Conservation (phyloP, 1,140 invertebrate species). For the Metopolophium dirhodum region DNA sequence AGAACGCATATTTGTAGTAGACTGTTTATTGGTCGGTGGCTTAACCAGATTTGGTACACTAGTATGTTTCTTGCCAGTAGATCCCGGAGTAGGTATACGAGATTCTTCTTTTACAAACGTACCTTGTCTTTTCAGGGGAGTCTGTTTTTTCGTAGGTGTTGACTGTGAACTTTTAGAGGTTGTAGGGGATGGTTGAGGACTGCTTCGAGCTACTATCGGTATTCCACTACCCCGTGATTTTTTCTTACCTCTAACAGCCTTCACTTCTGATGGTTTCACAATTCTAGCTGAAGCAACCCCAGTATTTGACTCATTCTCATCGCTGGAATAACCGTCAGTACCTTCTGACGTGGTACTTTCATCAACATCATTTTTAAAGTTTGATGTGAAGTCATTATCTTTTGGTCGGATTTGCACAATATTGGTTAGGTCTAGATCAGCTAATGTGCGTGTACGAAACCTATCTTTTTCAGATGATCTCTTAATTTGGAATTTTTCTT, state of each 20-base stretch:
- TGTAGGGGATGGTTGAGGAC: conserved; percentile 58
- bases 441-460: conserved; percentile 70
- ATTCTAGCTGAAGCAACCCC: conserved; percentile 14
- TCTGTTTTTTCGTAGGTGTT: conserved; percentile 54
- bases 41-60: conserved; percentile 61
- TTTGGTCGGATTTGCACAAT: conserved; percentile 38
- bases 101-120: conserved; percentile 62
- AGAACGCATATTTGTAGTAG: conserved; percentile 56
- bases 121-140: conserved; percentile 59
- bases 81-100: conserved; percentile 54
- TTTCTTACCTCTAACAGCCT: conserved; percentile 77
- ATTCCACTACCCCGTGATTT: conserved; percentile 64
- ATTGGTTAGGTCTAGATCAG: conserved; percentile 58
- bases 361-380: neutral
- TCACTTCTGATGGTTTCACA: conserved; percentile 69
- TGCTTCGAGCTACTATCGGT: conserved; percentile 57
- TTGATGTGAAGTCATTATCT: neutral
- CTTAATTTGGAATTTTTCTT: conserved; percentile 68
- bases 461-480: conserved; percentile 66
- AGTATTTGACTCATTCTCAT: conserved; percentile 27
- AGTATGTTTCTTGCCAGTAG: conserved; percentile 61
- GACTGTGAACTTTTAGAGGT: conserved; percentile 54
- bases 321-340: conserved; percentile 32
- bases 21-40: conserved; percentile 59
- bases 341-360: conserved; percentile 37